phyloP scores from a whole-genome alignment of 2,888 invertebrate species.

The Vesta saturnalis region DNA sequence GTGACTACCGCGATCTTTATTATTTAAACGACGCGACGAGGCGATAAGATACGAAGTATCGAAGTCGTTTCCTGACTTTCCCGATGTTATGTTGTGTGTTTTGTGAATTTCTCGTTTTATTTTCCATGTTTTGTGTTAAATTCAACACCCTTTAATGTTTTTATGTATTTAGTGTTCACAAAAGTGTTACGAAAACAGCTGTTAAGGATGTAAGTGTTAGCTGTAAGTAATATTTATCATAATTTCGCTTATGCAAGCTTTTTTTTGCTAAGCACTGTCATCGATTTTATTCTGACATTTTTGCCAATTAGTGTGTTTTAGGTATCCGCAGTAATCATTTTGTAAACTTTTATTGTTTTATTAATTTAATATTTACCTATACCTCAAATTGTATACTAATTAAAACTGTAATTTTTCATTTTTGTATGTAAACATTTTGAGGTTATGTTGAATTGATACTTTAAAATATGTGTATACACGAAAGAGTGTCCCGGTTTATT shows the following conservation, averaged over 20 bases:
- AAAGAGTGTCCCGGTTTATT: neutral
- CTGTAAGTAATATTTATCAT: conserved; percentile 26
- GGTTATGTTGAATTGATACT: neutral
- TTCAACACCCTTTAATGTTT: conserved; percentile 41
- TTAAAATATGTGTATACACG: neutral
- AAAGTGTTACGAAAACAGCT: conserved; percentile 16
- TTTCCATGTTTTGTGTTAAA: conserved; percentile 47
- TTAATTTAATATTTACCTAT: no score
- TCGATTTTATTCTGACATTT: conserved; percentile 44
- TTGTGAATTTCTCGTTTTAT: conserved; percentile 43
- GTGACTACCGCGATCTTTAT: conserved; percentile 23
- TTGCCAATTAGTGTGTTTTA: conserved; percentile 38
- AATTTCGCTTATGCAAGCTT: conserved; percentile 26
- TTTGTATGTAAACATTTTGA: no score
- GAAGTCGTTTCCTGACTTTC: conserved; percentile 48
- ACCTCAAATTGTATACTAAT: no score
- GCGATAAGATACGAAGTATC: conserved; percentile 28
- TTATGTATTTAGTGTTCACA: conserved; percentile 28
- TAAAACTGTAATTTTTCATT: no score
- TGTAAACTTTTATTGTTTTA: neutral
- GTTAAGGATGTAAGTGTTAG: conserved; percentile 33
- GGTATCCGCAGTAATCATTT: conserved; percentile 19
- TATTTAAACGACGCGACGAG: neutral
- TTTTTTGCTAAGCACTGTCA: conserved; percentile 43
- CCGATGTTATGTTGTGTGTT: conserved; percentile 45